A percentile compares a stretch with the other conserved stretches of the same genome.
Evolutionary conservation across 2,797 vertebrate species (phyloP).

Genomic region (Coregonus sp.): DNA sequence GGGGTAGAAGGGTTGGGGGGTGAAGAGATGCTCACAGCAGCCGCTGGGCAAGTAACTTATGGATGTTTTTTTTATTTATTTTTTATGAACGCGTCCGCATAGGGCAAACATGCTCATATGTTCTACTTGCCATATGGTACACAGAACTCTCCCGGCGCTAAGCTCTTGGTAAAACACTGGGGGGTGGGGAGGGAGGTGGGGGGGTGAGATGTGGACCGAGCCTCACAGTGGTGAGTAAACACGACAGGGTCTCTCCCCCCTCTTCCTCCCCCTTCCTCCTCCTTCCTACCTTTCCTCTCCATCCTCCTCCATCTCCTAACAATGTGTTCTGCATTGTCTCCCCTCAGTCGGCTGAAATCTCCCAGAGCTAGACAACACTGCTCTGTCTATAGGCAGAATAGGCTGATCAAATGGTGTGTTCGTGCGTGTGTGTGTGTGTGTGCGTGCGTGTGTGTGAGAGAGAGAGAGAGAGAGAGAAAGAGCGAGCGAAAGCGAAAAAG

Average conservation of each 20-base stretch:
- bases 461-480: too few relatives aligned
- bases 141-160: conserved; percentile 16
- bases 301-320: not conserved
- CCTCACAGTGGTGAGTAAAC: conserved; percentile 52
- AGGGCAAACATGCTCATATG: not conserved
- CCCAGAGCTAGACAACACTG: not conserved
- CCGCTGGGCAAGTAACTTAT: conserved; percentile 37
- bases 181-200: not conserved
- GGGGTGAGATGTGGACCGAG: conserved; percentile 30
- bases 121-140: conserved; percentile 8
- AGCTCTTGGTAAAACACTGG: conserved; percentile 38
- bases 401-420: not conserved
- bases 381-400: not conserved
- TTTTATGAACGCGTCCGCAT: not conserved
- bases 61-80: conserved; percentile 5
- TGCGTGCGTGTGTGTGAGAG: conserved; percentile 7
- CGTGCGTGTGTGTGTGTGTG: conserved; percentile 15
- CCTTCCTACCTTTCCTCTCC: too few relatives aligned
- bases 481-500: too few relatives aligned
- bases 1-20: not conserved
- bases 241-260: conserved; percentile 44
- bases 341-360: not conserved
- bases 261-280: not conserved
- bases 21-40: conserved; percentile 28
- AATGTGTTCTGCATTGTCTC: not conserved